These are phyloP conservation scores for Acleris cristana DNA, from an alignment of 2,888 invertebrate genomes.

Conservation along the genomic window DNA sequence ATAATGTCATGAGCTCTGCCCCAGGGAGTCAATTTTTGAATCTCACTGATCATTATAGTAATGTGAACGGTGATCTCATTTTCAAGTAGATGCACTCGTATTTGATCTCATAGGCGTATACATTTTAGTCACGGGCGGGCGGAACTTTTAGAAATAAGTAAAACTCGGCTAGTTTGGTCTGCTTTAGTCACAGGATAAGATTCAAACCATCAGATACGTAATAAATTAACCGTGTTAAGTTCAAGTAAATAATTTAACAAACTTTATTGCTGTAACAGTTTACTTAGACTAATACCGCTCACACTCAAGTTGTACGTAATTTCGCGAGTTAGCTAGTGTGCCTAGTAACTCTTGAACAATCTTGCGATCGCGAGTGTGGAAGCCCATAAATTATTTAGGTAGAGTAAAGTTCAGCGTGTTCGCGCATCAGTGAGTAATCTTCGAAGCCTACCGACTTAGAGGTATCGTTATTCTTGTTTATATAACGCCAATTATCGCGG, in stretches of 20 bases:
- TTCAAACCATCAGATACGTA: neutral
- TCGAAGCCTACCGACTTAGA: slow-evolving; percentile 46
- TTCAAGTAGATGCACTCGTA: too few species aligned
- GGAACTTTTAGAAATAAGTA: too few species aligned
- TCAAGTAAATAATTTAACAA: neutral
- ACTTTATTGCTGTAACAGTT: slow-evolving; percentile 9
- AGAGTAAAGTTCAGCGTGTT: slow-evolving; percentile 57
- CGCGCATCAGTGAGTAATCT: slow-evolving; percentile 59
- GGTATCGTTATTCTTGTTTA: slow-evolving; percentile 50
- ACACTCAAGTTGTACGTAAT: slow-evolving; percentile 47
- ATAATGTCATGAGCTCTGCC: too few species aligned
- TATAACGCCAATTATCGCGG: slow-evolving; percentile 15
- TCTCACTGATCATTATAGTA: too few species aligned
- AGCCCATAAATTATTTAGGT: slow-evolving; percentile 65
- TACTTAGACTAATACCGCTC: slow-evolving; percentile 41
- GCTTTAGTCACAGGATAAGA: too few species aligned
- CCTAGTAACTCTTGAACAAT: slow-evolving; percentile 60
- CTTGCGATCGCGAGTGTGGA: slow-evolving; percentile 53
- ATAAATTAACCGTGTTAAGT: neutral
- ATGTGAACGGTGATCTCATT: too few species aligned
- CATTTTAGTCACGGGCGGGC: too few species aligned
- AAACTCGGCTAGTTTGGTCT: too few species aligned
- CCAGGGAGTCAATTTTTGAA: too few species aligned
- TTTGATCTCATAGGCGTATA: too few species aligned
- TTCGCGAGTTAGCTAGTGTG: slow-evolving; percentile 46